Percentiles rank a stretch among this genome's conserved stretches.
Conservation (phyloP, 2,113 vertebrate species). For the Corvus moneduloides region DNA sequence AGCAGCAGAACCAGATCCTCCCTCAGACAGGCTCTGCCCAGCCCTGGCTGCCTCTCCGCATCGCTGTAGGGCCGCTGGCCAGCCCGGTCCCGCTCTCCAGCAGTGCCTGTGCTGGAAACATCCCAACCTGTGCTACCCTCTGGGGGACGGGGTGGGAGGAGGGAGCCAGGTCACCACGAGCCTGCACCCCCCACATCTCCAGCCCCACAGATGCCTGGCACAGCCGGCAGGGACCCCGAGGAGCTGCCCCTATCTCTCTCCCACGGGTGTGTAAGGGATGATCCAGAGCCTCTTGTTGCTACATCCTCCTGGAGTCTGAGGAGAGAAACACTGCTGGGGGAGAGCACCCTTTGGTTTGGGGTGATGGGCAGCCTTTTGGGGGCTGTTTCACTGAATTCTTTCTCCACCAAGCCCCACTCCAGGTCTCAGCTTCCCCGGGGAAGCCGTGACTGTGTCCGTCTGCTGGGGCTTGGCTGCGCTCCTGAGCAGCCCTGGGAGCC, state of each 20-base stretch:
- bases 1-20: background rate
- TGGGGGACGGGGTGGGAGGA: fast-evolving
- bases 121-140: background rate
- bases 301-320: background rate
- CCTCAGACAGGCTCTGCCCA: background rate
- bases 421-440: background rate
- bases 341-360: background rate
- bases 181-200: background rate
- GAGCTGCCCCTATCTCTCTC: background rate
- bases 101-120: background rate
- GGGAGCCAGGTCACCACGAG: background rate
- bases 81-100: background rate
- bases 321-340: background rate
- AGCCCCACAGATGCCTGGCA: fast-evolving
- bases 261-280: background rate
- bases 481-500: background rate
- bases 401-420: background rate
- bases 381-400: background rate
- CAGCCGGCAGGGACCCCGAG: background rate
- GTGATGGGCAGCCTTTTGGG: background rate
- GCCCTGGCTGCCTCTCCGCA: background rate
- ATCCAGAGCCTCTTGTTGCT: background rate
- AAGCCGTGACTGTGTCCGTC: background rate
- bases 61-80: background rate
- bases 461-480: background rate